Evolutionary conservation across 2,888 invertebrate genomes (phyloP), one percentile per base, ranked within the genome.

Genomic region (Spilosoma lubricipeda): DNA sequence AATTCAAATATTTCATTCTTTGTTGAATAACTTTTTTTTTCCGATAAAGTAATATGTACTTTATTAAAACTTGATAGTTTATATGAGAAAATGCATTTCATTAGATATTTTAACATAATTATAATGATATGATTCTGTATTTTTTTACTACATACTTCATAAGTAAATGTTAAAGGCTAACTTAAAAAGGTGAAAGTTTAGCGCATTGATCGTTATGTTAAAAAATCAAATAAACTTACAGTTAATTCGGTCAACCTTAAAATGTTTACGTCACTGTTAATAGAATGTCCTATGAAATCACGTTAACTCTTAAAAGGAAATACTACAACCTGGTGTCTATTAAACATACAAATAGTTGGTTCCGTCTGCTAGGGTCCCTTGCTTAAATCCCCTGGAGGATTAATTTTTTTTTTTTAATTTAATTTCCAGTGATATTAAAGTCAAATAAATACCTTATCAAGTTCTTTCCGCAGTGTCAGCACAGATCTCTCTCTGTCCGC

Each of bases 401-500:
- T 39, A 0, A 11, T 63, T n/a, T 27, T 11, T 11, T 1, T 13
- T 4, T 33, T 64, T 33, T 33, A 36, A 64, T 8, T n/a, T n/a
- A 8, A 48, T 20, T 48, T 20, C 48, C 15, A 45, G 15, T 63
- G 9, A 18, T 30, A 63, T 27, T 30, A 15, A 64, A 33, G 27
- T n/a, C n/a, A n/a, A n/a, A 2, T 3, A 36, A 7, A 89, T 94
- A 99, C 99, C 97, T 97, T 98, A 89, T 99, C 99, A 80, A 99
- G 96, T 95, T 99, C 99, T 87, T 98, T 97, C 83, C 98, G 96
- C 66, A 99, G 96, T 20, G 98, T 97, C 82, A 99, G 96, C 30
- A 99, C 99, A 18, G 99, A 98, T 86, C 98, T 98, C 91, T 99
- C 99, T 81, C 99, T 96, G 92, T 99, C 99, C 0, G 98, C 97